Evolutionary conservation across 2,113 vertebrate genomes (phyloP).

Genomic region (Archocentrus centrarchus): DNA sequence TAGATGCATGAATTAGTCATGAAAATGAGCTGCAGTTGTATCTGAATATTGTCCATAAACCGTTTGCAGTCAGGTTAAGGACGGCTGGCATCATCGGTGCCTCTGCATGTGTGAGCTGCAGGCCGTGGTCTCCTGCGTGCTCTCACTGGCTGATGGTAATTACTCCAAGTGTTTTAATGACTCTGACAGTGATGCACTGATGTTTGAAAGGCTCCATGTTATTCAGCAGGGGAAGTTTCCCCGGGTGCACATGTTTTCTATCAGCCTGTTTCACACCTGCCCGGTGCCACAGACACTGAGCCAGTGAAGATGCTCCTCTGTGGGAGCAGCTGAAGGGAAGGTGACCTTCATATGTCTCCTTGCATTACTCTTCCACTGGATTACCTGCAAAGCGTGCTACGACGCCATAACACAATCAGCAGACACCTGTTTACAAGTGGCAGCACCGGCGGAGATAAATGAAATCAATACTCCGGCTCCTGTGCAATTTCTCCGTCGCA

Average conservation of each 20-base stretch:
- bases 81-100: not conserved
- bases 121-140: not conserved
- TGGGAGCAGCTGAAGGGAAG: slow-evolving; percentile 18
- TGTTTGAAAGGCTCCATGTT: slow-evolving; percentile 23
- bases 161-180: slow-evolving; percentile 37
- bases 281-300: not conserved
- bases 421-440: slow-evolving; percentile 67
- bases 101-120: not conserved
- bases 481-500: slow-evolving; percentile 16
- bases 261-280: slow-evolving; percentile 56
- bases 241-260: slow-evolving; percentile 10
- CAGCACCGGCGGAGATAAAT: slow-evolving; percentile 47
- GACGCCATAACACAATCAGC: slow-evolving; percentile 41
- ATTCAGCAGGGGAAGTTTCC: slow-evolving; percentile 21
- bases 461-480: slow-evolving; percentile 64
- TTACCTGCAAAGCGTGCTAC: slow-evolving; percentile 52
- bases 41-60: fast-evolving
- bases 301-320: slow-evolving; percentile 37
- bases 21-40: not conserved
- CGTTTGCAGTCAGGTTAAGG: not conserved
- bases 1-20: not conserved
- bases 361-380: slow-evolving; percentile 55
- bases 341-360: slow-evolving; percentile 66
- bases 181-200: slow-evolving; percentile 41
- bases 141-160: slow-evolving; percentile 26